Percentiles rank a stretch among this genome's conserved stretches.
Evolutionary conservation across 2,888 invertebrate species (phyloP).

Genomic region (Leucophenga montana): DNA sequence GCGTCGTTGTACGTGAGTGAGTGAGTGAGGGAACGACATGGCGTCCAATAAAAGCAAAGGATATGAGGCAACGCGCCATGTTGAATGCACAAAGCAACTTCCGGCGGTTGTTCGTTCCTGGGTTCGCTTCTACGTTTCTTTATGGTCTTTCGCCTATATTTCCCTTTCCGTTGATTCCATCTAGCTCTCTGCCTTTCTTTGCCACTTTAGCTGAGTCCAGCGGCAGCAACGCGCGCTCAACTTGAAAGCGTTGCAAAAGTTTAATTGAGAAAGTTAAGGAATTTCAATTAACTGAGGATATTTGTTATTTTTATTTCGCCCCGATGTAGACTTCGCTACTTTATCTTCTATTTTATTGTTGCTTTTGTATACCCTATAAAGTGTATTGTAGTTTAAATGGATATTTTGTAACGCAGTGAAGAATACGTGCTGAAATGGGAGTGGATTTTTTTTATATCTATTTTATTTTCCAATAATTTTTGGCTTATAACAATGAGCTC

Average conservation of each 20-base stretch:
- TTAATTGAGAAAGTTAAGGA: conserved; percentile 73
- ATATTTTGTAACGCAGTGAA: too few species aligned
- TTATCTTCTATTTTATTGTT: background rate
- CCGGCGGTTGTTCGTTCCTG: background rate
- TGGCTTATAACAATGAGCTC: too few species aligned
- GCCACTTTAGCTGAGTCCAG: background rate
- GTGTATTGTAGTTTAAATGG: background rate
- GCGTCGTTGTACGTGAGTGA: conserved; percentile 10
- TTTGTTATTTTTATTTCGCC: conserved; percentile 63
- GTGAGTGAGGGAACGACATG: too few species aligned
- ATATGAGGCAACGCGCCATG: background rate
- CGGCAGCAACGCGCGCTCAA: background rate
- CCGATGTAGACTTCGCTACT: conserved; percentile 1
- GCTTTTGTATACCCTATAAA: background rate
- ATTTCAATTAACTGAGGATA: conserved; percentile 73
- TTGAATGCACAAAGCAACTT: conserved; percentile 23
- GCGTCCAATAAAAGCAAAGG: background rate
- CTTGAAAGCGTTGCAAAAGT: conserved; percentile 67
- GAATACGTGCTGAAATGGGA: too few species aligned
- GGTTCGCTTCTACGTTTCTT: background rate
- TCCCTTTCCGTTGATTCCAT: background rate
- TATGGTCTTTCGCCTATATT: background rate
- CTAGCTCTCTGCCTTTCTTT: background rate
- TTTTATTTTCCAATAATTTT: too few species aligned
- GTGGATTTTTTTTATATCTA: too few species aligned